Evolutionary conservation across 2,797 vertebrate genomes (phyloP).

Genomic region (Paguma larvata): DNA sequence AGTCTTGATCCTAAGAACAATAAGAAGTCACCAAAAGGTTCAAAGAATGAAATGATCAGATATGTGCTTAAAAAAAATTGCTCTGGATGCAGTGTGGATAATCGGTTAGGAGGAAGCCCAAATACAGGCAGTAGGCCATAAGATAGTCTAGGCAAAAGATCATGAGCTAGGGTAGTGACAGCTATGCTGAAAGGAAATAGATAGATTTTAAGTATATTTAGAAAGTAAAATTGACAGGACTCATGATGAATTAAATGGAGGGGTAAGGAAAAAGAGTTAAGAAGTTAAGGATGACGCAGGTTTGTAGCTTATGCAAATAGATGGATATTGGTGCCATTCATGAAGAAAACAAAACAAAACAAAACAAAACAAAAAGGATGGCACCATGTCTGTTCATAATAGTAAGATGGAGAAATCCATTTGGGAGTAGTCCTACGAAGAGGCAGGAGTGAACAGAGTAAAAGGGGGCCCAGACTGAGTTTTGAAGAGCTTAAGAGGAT

Average conservation of each 20-base stretch:
- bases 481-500: constrained; percentile 23
- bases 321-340: not conserved
- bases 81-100: not conserved
- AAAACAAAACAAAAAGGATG: not conserved
- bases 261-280: not conserved
- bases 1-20: not conserved
- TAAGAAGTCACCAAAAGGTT: not conserved
- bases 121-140: not conserved
- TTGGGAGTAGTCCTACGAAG: not conserved
- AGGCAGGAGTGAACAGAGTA: not conserved
- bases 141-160: not conserved
- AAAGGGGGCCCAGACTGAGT: not conserved
- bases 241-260: not conserved
- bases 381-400: not conserved
- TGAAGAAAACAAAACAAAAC: not conserved
- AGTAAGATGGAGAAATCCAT: constrained; percentile 5
- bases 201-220: constrained; percentile 27
- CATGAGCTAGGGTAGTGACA: not conserved
- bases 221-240: constrained; percentile 36
- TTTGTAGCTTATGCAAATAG: constrained; percentile 31
- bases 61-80: not conserved
- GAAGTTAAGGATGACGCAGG: not conserved
- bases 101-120: not conserved
- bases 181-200: constrained; percentile 5
- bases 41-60: constrained; percentile 19